These are phyloP conservation scores for Cercopithecus mona DNA, from an alignment of 2,113 vertebrate species.

Conservation along the genomic window DNA sequence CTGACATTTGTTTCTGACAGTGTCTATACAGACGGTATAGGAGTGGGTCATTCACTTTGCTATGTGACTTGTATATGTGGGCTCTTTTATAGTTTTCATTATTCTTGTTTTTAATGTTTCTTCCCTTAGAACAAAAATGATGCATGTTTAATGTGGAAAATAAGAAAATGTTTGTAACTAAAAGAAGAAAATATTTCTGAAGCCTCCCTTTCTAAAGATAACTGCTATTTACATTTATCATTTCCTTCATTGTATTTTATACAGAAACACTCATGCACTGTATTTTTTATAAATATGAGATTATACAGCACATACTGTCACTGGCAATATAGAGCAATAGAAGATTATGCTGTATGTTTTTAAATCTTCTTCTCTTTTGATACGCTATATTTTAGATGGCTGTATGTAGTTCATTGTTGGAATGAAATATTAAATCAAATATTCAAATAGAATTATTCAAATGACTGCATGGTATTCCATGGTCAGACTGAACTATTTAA, in stretches of 20 bases:
- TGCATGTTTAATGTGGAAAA: not conserved
- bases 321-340: not conserved
- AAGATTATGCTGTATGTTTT: not conserved
- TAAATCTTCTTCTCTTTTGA: not conserved
- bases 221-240: not conserved
- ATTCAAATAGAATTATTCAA: not conserved
- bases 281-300: not conserved
- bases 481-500: not conserved
- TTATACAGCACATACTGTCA: not conserved
- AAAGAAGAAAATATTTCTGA: not conserved
- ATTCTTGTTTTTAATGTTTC: not conserved
- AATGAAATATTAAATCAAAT: not conserved
- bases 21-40: not conserved
- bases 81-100: not conserved
- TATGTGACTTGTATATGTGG: not conserved
- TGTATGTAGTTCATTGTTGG: not conserved
- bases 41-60: not conserved
- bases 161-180: not conserved
- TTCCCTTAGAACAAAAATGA: slow-evolving; percentile 17
- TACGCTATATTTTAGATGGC: not conserved
- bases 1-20: not conserved
- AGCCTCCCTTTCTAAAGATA: not conserved
- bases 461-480: not conserved
- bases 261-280: not conserved
- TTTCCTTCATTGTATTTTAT: not conserved